Evolutionary conservation across 2,888 invertebrate species (phyloP).

Genomic region (Thereva nobilitata): DNA sequence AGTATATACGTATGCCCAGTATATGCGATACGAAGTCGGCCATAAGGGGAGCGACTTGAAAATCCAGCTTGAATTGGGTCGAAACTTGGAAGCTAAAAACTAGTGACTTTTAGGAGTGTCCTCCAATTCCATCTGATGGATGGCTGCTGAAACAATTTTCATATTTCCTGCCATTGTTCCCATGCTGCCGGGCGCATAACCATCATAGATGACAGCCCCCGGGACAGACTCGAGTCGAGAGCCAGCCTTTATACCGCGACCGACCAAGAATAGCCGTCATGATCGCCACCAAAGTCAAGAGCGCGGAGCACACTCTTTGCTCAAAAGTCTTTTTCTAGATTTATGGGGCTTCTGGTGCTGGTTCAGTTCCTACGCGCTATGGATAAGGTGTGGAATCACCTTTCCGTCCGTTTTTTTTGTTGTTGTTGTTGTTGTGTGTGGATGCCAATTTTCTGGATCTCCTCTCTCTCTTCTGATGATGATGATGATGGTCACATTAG

Average conservation of each 20-base stretch:
- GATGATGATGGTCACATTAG: conserved; percentile 1
- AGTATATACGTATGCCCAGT: too few species aligned
- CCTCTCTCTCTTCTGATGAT: not conserved
- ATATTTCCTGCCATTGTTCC: conserved; percentile 39
- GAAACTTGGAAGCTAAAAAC: conserved; percentile 18
- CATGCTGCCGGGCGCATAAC: not conserved
- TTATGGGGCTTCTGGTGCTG: conserved; percentile 22
- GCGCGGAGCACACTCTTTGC: conserved; percentile 3
- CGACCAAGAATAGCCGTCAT: too few species aligned
- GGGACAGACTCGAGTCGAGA: conserved; percentile 4
- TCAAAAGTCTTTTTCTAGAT: conserved; percentile 8
- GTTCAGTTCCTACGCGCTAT: conserved; percentile 15
- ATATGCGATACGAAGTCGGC: not conserved
- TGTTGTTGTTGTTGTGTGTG: conserved; percentile 22
- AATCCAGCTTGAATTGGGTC: not conserved
- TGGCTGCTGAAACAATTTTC: conserved; percentile 26
- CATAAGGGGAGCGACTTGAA: not conserved
- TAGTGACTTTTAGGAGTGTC: conserved; percentile 24
- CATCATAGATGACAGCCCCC: conserved; percentile 14
- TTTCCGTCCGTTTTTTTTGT: conserved; percentile 6
- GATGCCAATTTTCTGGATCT: conserved; percentile 26
- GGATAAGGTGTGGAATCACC: conserved; percentile 38
- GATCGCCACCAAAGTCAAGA: not conserved
- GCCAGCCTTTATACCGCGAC: too few species aligned
- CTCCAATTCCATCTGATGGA: conserved; percentile 31